Conservation (phyloP, 2,888 invertebrate genomes). For the Hoplodrina blanda region DNA sequence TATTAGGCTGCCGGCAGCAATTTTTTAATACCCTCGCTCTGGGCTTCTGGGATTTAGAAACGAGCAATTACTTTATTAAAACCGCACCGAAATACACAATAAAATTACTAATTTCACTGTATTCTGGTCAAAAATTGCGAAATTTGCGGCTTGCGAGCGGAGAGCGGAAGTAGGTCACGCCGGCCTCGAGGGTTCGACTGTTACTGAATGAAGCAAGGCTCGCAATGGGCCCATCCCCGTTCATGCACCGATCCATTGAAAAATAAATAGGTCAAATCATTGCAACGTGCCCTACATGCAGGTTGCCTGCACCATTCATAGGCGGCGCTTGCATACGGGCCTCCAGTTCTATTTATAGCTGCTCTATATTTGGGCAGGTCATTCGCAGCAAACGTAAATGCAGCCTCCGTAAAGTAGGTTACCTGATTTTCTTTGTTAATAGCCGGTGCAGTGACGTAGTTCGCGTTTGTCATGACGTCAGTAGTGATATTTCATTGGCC, state of each 20-base stretch:
- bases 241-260: conserved; percentile 89
- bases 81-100: conserved; percentile 23
- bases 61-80: conserved; percentile 22
- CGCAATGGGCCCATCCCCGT: conserved; percentile 86
- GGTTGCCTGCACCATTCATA: conserved; percentile 83
- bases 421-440: conserved; percentile 89
- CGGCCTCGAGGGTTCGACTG: conserved; percentile 84
- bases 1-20: conserved; percentile 62
- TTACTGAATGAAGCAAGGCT: conserved; percentile 87
- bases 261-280: conserved; percentile 90
- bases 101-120: conserved; percentile 23
- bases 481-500: conserved; percentile 53
- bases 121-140: conserved; percentile 35
- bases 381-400: conserved; percentile 85
- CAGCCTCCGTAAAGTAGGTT: conserved; percentile 88
- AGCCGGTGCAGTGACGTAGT: conserved; percentile 83
- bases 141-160: conserved; percentile 53
- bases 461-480: conserved; percentile 81
- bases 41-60: conserved; percentile 36
- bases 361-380: conserved; percentile 90
- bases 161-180: conserved; percentile 82
- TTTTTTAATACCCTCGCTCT: conserved; percentile 58
- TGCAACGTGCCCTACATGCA: conserved; percentile 87
- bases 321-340: conserved; percentile 77
- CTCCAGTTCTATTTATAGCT: conserved; percentile 86